Evolutionary conservation across 35 echinoderm and acorn worm genomes (phyloP).

Genomic region (Strongylocentrotus purpuratus): DNA sequence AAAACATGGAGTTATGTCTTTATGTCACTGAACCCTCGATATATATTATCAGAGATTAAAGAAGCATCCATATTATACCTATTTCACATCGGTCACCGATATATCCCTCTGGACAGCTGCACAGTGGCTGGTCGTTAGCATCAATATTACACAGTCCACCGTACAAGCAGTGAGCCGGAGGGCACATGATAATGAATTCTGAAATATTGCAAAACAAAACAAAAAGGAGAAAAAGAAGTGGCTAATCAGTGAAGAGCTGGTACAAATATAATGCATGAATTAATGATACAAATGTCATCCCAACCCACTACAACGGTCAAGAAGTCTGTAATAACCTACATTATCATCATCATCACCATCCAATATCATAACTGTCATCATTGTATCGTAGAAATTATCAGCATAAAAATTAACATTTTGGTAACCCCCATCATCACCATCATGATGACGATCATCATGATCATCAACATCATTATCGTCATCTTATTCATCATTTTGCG

Average conservation of each 20-base stretch:
- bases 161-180: not conserved
- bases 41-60: not conserved
- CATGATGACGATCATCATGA: not conserved
- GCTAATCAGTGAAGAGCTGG: no score
- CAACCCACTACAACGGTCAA: not conserved
- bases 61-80: not conserved
- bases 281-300: not conserved
- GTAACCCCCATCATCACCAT: no score
- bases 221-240: not conserved
- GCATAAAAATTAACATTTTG: no score
- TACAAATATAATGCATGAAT: not conserved
- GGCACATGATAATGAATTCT: constrained; percentile 6
- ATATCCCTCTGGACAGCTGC: not conserved
- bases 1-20: no score
- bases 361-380: no score
- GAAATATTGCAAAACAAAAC: not conserved
- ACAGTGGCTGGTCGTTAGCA: not conserved
- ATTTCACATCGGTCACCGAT: not conserved
- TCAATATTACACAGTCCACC: not conserved
- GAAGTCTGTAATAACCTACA: not conserved
- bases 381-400: no score
- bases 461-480: not conserved
- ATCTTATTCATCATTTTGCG: not conserved
- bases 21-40: not conserved
- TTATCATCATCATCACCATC: not conserved